Conservation (phyloP, 2,113 vertebrate species). For the Bos javanicus region DNA sequence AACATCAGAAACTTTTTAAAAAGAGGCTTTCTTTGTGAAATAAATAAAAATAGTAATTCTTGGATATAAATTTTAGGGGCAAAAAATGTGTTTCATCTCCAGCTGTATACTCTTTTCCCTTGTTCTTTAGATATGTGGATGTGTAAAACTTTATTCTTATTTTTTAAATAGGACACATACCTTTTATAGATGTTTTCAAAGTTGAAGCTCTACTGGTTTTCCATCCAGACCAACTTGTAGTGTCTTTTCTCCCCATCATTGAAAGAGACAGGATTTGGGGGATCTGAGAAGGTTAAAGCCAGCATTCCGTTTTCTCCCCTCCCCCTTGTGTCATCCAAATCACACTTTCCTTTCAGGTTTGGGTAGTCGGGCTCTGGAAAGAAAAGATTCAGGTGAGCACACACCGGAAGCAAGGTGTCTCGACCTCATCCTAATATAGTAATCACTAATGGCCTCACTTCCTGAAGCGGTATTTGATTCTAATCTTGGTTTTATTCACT, state of each 20-base stretch:
- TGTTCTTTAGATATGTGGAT: not conserved
- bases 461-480: not conserved
- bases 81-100: not conserved
- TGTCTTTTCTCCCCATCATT: not conserved
- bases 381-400: conserved; percentile 97
- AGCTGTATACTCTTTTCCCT: not conserved
- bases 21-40: not conserved
- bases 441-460: conserved; percentile 43
- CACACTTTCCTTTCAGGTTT: conserved; percentile 94
- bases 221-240: not conserved
- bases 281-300: not conserved
- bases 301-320: not conserved
- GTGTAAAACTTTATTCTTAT: not conserved
- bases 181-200: conserved; percentile 1
- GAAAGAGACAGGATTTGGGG: conserved; percentile 30
- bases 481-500: conserved; percentile 45
- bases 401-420: conserved; percentile 17
- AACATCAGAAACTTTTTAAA: not conserved
- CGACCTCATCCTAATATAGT: not conserved
- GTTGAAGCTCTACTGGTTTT: not conserved
- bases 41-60: conserved; percentile 1
- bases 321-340: conserved; percentile 63
- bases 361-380: conserved; percentile 89
- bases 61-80: not conserved
- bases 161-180: not conserved